These are phyloP conservation scores for Lamellibrachia satsuma DNA, from an alignment of 2,888 invertebrate species.

Conservation along the genomic window DNA sequence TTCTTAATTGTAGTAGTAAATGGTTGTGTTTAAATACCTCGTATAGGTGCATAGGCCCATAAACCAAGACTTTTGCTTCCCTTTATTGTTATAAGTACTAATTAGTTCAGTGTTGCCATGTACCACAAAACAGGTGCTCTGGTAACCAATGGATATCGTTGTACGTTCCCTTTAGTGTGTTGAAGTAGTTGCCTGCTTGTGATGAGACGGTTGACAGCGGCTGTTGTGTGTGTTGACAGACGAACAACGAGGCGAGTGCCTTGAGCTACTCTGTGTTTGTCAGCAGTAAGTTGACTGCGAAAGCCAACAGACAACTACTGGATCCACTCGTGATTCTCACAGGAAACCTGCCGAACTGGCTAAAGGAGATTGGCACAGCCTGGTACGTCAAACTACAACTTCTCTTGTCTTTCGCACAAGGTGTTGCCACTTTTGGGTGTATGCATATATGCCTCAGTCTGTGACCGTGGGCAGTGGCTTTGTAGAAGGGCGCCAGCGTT, in stretches of 20 bases:
- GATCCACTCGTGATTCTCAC: constrained; percentile 98
- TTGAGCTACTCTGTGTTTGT: constrained; percentile 76
- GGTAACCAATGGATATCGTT: too few relatives aligned
- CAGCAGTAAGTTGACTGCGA: constrained; percentile 93
- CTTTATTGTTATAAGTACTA: too few relatives aligned
- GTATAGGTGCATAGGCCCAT: too few relatives aligned
- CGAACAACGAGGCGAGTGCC: constrained; percentile 41
- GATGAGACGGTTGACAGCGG: too few relatives aligned
- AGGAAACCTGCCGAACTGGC: constrained; percentile 95
- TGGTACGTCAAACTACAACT: constrained; percentile 71
- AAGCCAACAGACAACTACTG: constrained; percentile 95
- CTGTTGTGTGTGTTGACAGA: constrained; percentile 24
- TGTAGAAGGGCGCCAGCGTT: too few relatives aligned
- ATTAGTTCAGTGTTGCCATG: too few relatives aligned
- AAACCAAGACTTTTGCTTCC: too few relatives aligned
- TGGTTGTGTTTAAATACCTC: too few relatives aligned
- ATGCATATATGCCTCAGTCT: too few relatives aligned
- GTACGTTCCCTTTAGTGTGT: background rate
- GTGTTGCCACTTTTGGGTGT: background rate
- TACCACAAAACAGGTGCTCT: too few relatives aligned
- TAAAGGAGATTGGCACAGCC: constrained; percentile 86
- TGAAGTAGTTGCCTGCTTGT: background rate
- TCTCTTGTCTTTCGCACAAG: background rate
- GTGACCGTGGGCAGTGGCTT: background rate
- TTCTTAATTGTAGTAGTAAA: too few relatives aligned